Conservation (phyloP, 2,113 vertebrate species). For the Myotis davidii region DNA sequence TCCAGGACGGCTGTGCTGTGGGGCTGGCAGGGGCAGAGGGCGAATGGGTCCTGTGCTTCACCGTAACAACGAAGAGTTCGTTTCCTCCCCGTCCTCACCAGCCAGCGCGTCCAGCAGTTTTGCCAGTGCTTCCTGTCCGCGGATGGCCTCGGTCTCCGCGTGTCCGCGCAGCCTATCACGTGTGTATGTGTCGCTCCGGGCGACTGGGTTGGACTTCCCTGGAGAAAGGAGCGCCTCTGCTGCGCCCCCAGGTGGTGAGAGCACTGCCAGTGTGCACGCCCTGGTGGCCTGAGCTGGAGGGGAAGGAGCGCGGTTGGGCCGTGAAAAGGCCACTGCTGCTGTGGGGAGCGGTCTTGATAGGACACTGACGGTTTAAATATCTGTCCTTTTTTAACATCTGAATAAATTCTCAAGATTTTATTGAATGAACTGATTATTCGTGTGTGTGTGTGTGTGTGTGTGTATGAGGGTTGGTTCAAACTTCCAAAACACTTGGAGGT, state of each 20-base stretch:
- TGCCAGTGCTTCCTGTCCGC: background rate
- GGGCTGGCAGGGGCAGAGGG: background rate
- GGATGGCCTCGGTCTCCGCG: background rate
- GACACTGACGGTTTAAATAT: background rate
- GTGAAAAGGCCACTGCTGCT: background rate
- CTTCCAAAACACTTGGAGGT: background rate
- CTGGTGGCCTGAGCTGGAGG: background rate
- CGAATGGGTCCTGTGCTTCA: background rate
- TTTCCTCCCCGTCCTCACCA: background rate
- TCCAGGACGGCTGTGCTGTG: background rate
- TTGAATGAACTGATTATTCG: background rate
- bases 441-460: no score
- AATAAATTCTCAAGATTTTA: background rate
- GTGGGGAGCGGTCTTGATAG: background rate
- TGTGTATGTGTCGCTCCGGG: background rate
- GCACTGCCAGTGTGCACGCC: no score
- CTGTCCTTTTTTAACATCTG: background rate
- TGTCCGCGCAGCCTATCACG: accelerated
- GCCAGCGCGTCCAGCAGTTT: background rate
- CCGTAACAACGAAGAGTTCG: accelerated
- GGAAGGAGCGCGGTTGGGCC: background rate
- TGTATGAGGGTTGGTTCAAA: background rate
- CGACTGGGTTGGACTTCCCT: background rate
- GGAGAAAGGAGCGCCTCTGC: background rate
- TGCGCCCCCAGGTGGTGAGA: no score